Percentiles rank a stretch among this genome's conserved stretches.
Conservation (phyloP, 2,113 vertebrate species). For the Odontophorus gujanensis region DNA sequence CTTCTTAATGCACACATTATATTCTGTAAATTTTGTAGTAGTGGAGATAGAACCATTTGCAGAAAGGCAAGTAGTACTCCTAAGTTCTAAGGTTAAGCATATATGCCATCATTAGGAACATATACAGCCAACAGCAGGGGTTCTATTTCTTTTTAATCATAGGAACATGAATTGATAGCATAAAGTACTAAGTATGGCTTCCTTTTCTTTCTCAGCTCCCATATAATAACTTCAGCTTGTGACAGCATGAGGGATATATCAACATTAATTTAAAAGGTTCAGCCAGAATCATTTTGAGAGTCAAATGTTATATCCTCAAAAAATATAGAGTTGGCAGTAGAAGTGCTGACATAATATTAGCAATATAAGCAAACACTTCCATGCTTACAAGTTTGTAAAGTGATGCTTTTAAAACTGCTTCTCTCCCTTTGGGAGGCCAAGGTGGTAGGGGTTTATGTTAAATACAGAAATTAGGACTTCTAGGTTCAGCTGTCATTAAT, state of each 20-base stretch:
- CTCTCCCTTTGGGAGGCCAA: neutral
- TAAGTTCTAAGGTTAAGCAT: neutral
- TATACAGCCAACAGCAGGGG: neutral
- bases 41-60: neutral
- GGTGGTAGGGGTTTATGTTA: constrained; percentile 19
- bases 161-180: neutral
- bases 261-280: constrained; percentile 48
- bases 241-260: neutral
- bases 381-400: constrained; percentile 19
- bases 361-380: constrained; percentile 40
- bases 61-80: accelerated
- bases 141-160: neutral
- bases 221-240: neutral
- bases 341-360: constrained; percentile 52
- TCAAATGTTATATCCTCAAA: constrained; percentile 9
- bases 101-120: neutral
- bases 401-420: constrained; percentile 36
- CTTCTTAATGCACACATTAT: neutral
- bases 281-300: constrained; percentile 10
- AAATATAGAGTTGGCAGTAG: constrained; percentile 15
- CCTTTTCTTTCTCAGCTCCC: neutral
- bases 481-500: constrained; percentile 47
- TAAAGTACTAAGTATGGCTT: neutral
- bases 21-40: neutral
- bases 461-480: constrained; percentile 18